Conservation (phyloP, 2,797 vertebrate genomes). For the Acropternis orthonyx region DNA sequence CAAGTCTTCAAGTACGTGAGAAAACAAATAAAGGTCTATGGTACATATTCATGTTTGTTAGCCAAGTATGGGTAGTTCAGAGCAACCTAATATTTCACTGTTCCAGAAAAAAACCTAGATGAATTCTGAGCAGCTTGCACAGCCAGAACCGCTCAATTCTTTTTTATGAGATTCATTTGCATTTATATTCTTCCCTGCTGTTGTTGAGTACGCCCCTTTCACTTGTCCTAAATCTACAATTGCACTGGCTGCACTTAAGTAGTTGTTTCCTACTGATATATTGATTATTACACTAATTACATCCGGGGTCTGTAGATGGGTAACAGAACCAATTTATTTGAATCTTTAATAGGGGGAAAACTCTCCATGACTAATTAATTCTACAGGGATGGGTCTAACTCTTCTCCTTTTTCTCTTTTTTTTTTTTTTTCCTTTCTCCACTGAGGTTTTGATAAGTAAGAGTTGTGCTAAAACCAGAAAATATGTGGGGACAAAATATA, state of each 20-base stretch:
- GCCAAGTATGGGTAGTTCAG: neutral
- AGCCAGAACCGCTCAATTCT: constrained; percentile 60
- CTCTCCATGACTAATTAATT: constrained; percentile 79
- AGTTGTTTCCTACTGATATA: constrained; percentile 80
- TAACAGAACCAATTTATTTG: constrained; percentile 61
- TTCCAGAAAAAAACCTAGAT: neutral
- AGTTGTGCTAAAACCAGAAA: neutral
- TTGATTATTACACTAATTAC: constrained; percentile 87
- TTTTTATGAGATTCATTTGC: constrained; percentile 74
- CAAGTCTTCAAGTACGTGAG: constrained; percentile 1
- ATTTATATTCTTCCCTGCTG: constrained; percentile 72
- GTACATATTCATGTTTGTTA: neutral
- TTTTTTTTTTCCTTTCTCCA: neutral
- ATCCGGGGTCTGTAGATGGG: constrained; percentile 59
- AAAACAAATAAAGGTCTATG: neutral
- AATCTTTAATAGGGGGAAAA: constrained; percentile 72
- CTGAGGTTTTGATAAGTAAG: neutral
- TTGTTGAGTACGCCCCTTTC: constrained; percentile 68
- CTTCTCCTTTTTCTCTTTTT: neutral
- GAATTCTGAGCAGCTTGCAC: constrained; percentile 61
- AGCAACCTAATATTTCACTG: neutral
- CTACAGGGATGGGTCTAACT: constrained; percentile 58
- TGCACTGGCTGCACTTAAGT: constrained; percentile 68
- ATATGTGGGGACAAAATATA: neutral
- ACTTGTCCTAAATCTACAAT: constrained; percentile 73